Percentiles rank a stretch among this genome's conserved stretches.
phyloP scores from a whole-genome alignment of 2,888 invertebrate genomes.

The Hydriomena furcata region DNA sequence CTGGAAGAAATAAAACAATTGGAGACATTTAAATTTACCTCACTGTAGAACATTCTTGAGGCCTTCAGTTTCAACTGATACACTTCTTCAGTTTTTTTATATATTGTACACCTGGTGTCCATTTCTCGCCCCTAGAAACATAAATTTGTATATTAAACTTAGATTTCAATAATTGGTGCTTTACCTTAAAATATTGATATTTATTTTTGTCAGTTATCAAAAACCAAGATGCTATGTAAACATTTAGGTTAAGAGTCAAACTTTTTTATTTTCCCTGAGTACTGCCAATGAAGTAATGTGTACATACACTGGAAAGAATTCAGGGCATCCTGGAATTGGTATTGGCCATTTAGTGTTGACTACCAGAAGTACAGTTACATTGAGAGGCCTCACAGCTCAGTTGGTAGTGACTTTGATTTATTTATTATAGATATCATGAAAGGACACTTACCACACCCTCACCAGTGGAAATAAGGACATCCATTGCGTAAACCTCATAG shows the following conservation, averaged over 20 bases:
- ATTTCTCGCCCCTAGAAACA: conserved; percentile 90
- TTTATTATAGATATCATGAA: not conserved
- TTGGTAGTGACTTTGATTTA: too few species aligned
- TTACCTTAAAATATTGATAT: not conserved
- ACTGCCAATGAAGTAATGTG: conserved; percentile 53
- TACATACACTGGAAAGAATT: conserved; percentile 60
- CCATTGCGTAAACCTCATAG: conserved; percentile 99
- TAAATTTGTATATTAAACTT: too few species aligned
- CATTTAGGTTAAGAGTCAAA: conserved; percentile 51
- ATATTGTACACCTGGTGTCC: conserved; percentile 98
- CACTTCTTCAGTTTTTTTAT: conserved; percentile 98
- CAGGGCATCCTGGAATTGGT: conserved; percentile 43
- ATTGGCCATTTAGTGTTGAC: too few species aligned
- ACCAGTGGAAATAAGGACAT: conserved; percentile 98
- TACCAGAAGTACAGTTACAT: too few species aligned
- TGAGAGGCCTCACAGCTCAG: too few species aligned
- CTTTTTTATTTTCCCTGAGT: conserved; percentile 58
- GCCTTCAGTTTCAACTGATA: conserved; percentile 99
- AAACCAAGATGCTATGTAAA: conserved; percentile 48
- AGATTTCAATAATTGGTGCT: not conserved
- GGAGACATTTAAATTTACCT: conserved; percentile 72
- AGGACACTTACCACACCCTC: conserved; percentile 91
- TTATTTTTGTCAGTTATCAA: conserved; percentile 52
- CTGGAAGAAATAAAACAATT: conserved; percentile 9
- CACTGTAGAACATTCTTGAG: conserved; percentile 95